A percentile compares a stretch with the other conserved stretches of the same genome.
Evolutionary conservation across 92 coral and sea anemone genomes (phyloP).

Genomic region (Pocillopora meandrina): DNA sequence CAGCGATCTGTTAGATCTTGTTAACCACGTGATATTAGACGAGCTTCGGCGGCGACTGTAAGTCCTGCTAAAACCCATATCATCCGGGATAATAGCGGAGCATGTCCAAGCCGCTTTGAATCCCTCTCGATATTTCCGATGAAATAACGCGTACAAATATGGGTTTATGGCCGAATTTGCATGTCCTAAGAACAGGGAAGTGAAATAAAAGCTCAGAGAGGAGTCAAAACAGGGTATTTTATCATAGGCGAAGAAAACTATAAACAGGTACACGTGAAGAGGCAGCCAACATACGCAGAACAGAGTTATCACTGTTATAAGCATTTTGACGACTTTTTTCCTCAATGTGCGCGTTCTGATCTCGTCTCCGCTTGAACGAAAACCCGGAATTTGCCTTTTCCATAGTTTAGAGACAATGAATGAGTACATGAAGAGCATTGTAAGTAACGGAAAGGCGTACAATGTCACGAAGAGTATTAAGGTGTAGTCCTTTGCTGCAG

Average conservation of each 20-base stretch:
- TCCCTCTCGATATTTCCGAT: constrained; percentile 77
- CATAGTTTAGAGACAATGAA: constrained; percentile 73
- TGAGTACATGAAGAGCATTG: constrained; percentile 74
- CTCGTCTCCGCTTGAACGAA: constrained; percentile 57
- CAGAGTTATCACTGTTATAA: constrained; percentile 64
- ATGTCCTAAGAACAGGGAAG: constrained; percentile 77
- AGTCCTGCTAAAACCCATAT: constrained; percentile 25
- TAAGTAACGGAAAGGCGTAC: constrained; percentile 67
- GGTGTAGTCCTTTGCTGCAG: constrained; percentile 76
- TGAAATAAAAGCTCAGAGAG: constrained; percentile 62
- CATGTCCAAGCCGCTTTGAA: constrained; percentile 74
- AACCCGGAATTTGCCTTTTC: constrained; percentile 70
- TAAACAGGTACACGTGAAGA: constrained; percentile 67
- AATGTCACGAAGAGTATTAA: constrained; percentile 66
- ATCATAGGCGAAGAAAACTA: constrained; percentile 59
- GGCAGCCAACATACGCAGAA: constrained; percentile 89
- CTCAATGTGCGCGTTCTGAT: constrained; percentile 54
- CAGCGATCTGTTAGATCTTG: constrained; percentile 24
- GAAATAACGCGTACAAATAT: constrained; percentile 74
- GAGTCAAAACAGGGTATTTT: constrained; percentile 64
- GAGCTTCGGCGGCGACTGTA: constrained; percentile 35
- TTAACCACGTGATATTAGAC: neutral
- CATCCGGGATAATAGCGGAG: constrained; percentile 17
- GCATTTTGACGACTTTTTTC: constrained; percentile 81
- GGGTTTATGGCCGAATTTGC: constrained; percentile 85